Evolutionary conservation across 2,888 invertebrate species (phyloP).

Genomic region (Drosophila macrothrix): DNA sequence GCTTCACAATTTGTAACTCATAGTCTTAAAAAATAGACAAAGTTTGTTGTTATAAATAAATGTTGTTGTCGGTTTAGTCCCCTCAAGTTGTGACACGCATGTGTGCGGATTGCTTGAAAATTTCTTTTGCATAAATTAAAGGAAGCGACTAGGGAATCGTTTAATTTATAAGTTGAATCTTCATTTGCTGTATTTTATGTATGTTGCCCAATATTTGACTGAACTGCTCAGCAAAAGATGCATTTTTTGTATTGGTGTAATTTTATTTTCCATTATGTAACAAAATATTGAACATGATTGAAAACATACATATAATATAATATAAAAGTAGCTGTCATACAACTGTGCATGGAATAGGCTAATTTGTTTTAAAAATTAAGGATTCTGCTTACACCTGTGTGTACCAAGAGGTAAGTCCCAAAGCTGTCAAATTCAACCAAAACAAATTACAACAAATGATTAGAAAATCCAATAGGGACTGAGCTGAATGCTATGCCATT

Average conservation of each 20-base stretch:
- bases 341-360: not conserved
- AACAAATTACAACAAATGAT: slow-evolving; percentile 38
- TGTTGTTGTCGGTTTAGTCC: slow-evolving; percentile 19
- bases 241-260: not conserved
- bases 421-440: slow-evolving; percentile 10
- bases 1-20: slow-evolving; percentile 3
- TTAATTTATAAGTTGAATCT: slow-evolving; percentile 33
- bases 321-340: no score
- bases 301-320: no score
- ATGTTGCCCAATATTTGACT: slow-evolving; percentile 3
- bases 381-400: not conserved
- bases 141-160: slow-evolving; percentile 10
- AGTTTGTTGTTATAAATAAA: slow-evolving; percentile 26
- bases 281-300: no score
- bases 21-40: slow-evolving; percentile 10
- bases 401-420: not conserved
- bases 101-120: slow-evolving; percentile 33
- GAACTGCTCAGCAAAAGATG: not conserved
- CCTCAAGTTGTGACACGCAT: slow-evolving; percentile 25
- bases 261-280: not conserved
- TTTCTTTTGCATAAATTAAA: slow-evolving; percentile 44
- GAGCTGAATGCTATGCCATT: slow-evolving; percentile 11
- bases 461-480: slow-evolving; percentile 15
- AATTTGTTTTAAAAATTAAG: not conserved
- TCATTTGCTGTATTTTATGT: slow-evolving; percentile 1